Evolutionary conservation across 2,797 vertebrate genomes (phyloP), one percentile per base, ranked within the genome.

Genomic region (Borostomias antarcticus): DNA sequence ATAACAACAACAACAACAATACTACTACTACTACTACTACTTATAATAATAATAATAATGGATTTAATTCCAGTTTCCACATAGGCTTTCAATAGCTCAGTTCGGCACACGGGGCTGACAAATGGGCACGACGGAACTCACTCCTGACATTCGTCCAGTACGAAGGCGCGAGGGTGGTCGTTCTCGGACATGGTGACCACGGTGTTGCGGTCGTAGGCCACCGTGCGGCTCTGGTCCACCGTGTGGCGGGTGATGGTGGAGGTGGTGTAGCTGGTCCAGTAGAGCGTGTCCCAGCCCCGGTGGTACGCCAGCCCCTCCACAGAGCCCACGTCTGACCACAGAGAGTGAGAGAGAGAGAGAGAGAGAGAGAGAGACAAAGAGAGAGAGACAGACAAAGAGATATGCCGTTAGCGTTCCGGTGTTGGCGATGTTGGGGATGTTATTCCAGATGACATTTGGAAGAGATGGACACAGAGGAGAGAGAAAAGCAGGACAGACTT

Each of bases 131-230:
- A n/a, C n/a, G n/a, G n/a, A 80, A 85, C 95, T 95, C 88, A 99
- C 97, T 95, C 94, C 82, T 98, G 96, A 86, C 97, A 99, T 82
- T 98, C 97, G 0, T 99, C 97, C 88, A 99, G 79, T 78, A 96
- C 96, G 2, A 99, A 98, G 77, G 97, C 97, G 48, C 97, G 91
- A 2, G 97, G 97, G 82, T 99, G 97, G 82, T 99, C 97, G 0
- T 98, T 96, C 59, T 95, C 95, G 0, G 97, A 98, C 97, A 99
- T 99, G 70, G 95, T 97, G 87, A 99, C 96, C 78, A 99, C 97
- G 0, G 92, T 98, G 86, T 99, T 95, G 53, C 96, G 93, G 86
- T 96, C 95, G 0, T 95, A 97, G 58, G 96, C 96, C 35, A 95
- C 94, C 0, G 87, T 61, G 11, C 94, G 95, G 62, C 88, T 94